Percentiles rank a stretch among this genome's conserved stretches.
Conservation (phyloP, 2,888 invertebrate species). For the Nudaria mundana region DNA sequence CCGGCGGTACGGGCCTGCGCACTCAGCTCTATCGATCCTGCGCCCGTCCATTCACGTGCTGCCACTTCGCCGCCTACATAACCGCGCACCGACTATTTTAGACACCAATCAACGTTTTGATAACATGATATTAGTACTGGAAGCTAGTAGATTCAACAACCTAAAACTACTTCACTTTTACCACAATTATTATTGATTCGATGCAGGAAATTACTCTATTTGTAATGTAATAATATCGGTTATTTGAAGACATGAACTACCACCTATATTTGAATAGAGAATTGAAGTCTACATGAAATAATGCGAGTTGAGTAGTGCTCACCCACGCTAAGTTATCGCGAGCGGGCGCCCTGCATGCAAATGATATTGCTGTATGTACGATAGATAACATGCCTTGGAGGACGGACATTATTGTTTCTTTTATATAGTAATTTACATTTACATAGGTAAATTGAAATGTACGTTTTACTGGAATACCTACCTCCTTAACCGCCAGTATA, state of each 20-base stretch:
- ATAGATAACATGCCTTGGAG: conserved; percentile 35
- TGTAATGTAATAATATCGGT: conserved; percentile 14
- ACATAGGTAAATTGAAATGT: not conserved
- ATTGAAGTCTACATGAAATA: conserved; percentile 21
- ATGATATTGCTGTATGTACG: conserved; percentile 54
- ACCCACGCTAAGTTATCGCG: conserved; percentile 66
- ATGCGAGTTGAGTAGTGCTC: conserved; percentile 28
- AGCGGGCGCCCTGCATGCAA: conserved; percentile 62
- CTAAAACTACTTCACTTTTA: conserved; percentile 54
- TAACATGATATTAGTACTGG: conserved; percentile 67
- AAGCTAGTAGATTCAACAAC: conserved; percentile 51
- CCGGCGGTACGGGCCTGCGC: conserved; percentile 60
- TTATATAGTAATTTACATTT: conserved; percentile 7
- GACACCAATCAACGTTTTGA: conserved; percentile 73
- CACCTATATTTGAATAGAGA: conserved; percentile 18
- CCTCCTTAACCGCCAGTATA: no score
- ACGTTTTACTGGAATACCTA: no score
- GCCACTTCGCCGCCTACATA: conserved; percentile 70
- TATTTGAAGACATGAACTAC: conserved; percentile 5
- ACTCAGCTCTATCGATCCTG: conserved; percentile 72
- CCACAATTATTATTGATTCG: conserved; percentile 46
- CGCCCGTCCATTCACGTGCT: conserved; percentile 67
- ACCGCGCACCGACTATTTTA: conserved; percentile 58
- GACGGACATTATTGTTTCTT: conserved; percentile 24
- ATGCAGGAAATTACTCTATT: conserved; percentile 17